Evolutionary conservation across 2,888 invertebrate genomes (phyloP), one percentile per base, ranked within the genome.

Genomic region (Linnaemya vulpina): DNA sequence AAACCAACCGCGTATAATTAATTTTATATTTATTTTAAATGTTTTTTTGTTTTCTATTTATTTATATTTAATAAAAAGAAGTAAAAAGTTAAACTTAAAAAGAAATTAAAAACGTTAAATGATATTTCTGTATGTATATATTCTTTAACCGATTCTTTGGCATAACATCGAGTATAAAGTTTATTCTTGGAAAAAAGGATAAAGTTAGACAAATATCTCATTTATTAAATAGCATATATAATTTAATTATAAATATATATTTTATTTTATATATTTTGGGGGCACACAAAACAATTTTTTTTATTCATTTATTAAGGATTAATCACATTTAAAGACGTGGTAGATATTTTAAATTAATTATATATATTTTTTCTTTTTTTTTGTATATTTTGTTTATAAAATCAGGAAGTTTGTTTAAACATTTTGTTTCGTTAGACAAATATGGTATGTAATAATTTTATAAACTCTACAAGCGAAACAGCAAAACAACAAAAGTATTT

Each of bases 151-250:
- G 85, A 85, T 85, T 85, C 85, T 85, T 85, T 85, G 85, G 85
- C 85, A 85, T 85, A 85, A 85, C 82, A 85, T 85, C 85, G 85
- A 85, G 85, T 85, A 85, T 85, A 85, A 85, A 82, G 82, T 73
- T 81, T 81, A 46, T 75, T 75, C 60, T 79, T 70, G 53, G 35
- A 73, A 71, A 73, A 84, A 74, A 68, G 68, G 53, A 58, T 75
- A 68, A 71, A 53, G 60, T 55, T 85, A 67, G 43, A 63, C 62
- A 77, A 78, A 75, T 78, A 78, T 55, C 77, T 38, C 5, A 15
- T 81, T 85, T 75, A 53, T 75, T 82, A 75, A 68, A 71, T 79
- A 78, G 70, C 58, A 49, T n/a, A 79, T 76, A 82, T 35, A 85
- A 67, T 76, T 82, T 46, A 74, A 55, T 65, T 82, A 73, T 78